Evolutionary conservation across 2,113 vertebrate genomes (phyloP).

Genomic region (Parus major): DNA sequence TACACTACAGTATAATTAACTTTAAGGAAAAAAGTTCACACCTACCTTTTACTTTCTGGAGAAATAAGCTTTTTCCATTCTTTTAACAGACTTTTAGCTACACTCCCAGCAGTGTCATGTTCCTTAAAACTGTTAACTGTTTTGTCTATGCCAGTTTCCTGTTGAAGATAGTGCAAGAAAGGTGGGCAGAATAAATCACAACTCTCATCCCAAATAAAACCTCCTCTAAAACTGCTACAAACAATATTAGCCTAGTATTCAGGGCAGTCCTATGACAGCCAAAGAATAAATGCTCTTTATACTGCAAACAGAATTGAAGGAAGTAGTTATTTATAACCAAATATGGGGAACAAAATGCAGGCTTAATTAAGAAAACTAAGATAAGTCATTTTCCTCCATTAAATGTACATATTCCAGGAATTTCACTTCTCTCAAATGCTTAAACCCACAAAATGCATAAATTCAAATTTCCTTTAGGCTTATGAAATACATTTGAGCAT

Average conservation of each 20-base stretch:
- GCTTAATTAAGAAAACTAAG: neutral
- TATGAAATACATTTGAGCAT: neutral
- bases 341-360: neutral
- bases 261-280: neutral
- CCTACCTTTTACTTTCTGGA: slow-evolving; percentile 60
- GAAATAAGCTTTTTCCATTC: slow-evolving; percentile 79
- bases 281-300: neutral
- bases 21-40: neutral
- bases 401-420: neutral
- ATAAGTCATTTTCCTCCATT: neutral
- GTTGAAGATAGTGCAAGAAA: neutral
- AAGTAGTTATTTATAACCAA: neutral
- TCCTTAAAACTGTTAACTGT: slow-evolving; percentile 80
- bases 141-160: slow-evolving; percentile 88
- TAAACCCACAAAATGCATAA: neutral
- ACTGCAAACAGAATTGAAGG: neutral
- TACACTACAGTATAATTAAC: neutral
- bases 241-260: neutral
- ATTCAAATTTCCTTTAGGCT: neutral
- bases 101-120: slow-evolving; percentile 74
- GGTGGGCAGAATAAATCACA: neutral
- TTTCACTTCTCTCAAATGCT: neutral
- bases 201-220: neutral
- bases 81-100: slow-evolving; percentile 79
- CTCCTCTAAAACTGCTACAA: neutral